phyloP scores from a whole-genome alignment of 2,888 invertebrate species.

The Orgyia antiqua region DNA sequence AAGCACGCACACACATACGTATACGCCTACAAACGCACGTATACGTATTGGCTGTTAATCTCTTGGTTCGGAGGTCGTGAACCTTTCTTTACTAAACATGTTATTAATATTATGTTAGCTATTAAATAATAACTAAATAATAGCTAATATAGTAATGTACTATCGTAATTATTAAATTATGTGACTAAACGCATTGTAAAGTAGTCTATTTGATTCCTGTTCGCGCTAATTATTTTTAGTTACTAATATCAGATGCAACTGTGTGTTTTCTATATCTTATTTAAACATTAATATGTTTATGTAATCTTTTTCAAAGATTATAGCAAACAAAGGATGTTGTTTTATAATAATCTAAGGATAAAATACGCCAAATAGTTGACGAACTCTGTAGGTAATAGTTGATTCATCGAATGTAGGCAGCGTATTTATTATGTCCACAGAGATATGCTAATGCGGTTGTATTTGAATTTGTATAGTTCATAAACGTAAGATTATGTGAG shows the following conservation, averaged over 20 bases:
- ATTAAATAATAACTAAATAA: too few relatives aligned
- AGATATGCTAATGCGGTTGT: slow-evolving; percentile 22
- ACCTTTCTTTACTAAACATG: slow-evolving; percentile 1
- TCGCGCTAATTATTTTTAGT: too few relatives aligned
- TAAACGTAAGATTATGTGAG: slow-evolving; percentile 20
- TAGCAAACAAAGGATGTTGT: too few relatives aligned
- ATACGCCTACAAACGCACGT: slow-evolving; percentile 32
- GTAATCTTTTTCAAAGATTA: too few relatives aligned
- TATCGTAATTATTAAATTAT: too few relatives aligned
- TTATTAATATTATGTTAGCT: background rate
- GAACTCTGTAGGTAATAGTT: slow-evolving; percentile 13
- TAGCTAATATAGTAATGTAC: too few relatives aligned
- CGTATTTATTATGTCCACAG: slow-evolving; percentile 26
- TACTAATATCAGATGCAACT: too few relatives aligned
- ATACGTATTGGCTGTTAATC: slow-evolving; percentile 23
- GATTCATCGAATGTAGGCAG: slow-evolving; percentile 30
- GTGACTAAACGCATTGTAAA: too few relatives aligned
- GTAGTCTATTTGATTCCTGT: too few relatives aligned
- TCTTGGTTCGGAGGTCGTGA: slow-evolving; percentile 8
- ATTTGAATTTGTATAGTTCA: slow-evolving; percentile 25
- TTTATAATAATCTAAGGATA: too few relatives aligned
- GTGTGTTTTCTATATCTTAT: too few relatives aligned
- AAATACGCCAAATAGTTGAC: slow-evolving; percentile 2
- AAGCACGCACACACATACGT: slow-evolving; percentile 30
- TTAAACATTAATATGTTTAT: too few relatives aligned